These are phyloP conservation scores for Sceloporus tristichus DNA, from an alignment of 2,113 vertebrate species.

Conservation along the genomic window DNA sequence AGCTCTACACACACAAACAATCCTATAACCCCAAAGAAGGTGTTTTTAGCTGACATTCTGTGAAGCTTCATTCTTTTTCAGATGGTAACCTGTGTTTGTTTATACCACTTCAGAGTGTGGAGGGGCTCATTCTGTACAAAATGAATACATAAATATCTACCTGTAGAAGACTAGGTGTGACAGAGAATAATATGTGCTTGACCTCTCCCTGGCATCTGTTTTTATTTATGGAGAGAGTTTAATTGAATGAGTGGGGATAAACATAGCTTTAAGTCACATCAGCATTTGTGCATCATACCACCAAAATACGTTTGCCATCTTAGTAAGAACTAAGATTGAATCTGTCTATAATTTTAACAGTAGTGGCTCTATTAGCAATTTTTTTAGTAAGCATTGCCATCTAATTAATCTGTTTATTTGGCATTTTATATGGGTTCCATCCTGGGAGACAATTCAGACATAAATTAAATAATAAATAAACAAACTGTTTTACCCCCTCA, in stretches of 20 bases:
- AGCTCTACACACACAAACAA: background rate
- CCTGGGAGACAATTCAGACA: too few relatives aligned
- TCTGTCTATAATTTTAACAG: background rate
- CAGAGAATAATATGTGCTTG: background rate
- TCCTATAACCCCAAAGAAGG: background rate
- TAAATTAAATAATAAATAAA: too few relatives aligned
- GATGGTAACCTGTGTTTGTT: background rate
- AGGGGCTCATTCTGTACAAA: background rate
- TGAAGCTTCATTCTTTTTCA: background rate
- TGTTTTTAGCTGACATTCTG: background rate
- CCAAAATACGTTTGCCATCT: background rate
- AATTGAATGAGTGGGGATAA: background rate
- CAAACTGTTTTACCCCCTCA: too few relatives aligned
- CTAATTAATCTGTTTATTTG: background rate
- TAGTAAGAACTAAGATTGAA: background rate
- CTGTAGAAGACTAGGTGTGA: background rate
- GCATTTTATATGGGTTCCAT: background rate
- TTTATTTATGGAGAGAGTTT: background rate
- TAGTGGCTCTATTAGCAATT: background rate
- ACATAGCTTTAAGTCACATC: background rate
- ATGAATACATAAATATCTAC: background rate
- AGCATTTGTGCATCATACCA: background rate
- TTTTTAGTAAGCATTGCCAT: background rate
- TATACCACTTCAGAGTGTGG: background rate
- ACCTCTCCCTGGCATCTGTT: background rate